Evolutionary conservation across 2,888 invertebrate species (phyloP), one percentile per base, ranked within the genome.

Genomic region (Sturmia bella): DNA sequence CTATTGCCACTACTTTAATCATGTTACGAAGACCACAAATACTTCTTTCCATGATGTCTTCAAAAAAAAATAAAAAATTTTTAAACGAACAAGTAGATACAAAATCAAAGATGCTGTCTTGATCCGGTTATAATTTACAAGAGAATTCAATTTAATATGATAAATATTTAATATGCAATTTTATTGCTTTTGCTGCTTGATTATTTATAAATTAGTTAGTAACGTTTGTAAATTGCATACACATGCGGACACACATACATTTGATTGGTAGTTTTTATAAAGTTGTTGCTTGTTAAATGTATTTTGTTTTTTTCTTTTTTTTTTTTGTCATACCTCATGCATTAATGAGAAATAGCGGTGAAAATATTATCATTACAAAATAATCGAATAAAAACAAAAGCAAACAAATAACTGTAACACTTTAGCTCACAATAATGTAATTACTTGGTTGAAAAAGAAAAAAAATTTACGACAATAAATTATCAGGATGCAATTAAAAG

Each of bases 341-440:
- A 13, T n/a, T 75, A 68, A 68, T 52, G 59, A 69, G 69, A 59
- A 52, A 66, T 52, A 66, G 66, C 78, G 72, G 64, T 72, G 52
- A 72, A 59, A 66, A 17, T 19, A 52, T 78, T 24, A 52, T 59
- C 19, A 70, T 64, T 41, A 57, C 12, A 56, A 43, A 45, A 57
- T 3, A 61, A 59, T 32, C 39, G 13, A 57, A 50, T 59, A 21
- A 43, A 59, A 52, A 21, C 1, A 61, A 54, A 43, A 13, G 5
- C 13, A 39, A 39, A n/a, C 48, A 52, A 24, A 37, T 77, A 63
- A 72, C 57, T 43, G 64, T 64, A 45, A 27, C 48, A 27, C 32
- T 45, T 63, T 32, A 19, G 45, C 56, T 69, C 27, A 39, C 24
- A 63, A 72, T 63, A 73, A 41, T 32, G 32, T 73, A 61, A 73